Evolutionary conservation across 2,888 invertebrate genomes (phyloP), one percentile per base, ranked within the genome.

Genomic region (Yponomeuta evonymella): DNA sequence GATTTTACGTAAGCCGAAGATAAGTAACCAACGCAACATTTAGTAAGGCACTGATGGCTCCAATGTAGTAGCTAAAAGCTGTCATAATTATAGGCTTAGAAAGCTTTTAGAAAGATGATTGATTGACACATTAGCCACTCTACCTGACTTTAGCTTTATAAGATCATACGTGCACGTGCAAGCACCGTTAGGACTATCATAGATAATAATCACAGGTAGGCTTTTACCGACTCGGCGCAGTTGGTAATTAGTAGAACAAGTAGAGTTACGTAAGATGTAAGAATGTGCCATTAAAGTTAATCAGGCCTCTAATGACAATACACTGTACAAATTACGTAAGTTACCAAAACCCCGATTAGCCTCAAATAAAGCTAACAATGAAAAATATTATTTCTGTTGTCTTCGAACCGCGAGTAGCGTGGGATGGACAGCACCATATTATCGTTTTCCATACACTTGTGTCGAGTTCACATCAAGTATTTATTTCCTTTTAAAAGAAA

Each of bases 211-310:
- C 15, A 15, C 51, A 58, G 15, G 51, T 15, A 58, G 51, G 51
- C 51, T 58, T 58, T 30, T 64, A 64, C 2, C 6, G 23, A 64
- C 23, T 10, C 71, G 70, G 48, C 71, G 64, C 11, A 70, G 63
- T 48, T 67, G 64, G 70, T 72, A 67, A 67, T 67, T 67, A 67
- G 67, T n/a, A 23, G 67, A 67, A n/a, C 43, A 67, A 67, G 36
- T 43, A 67, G 23, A 9, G 43, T 67, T 67, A 67, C 67, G 67
- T 48, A n/a, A 67, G 48, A 23, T 67, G 48, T n/a, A 67, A 67
- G 67, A 65, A 65, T 67, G 67, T 15, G 67, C 23, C 48, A 67
- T 67, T 67, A 67, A 23, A 23, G 36, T 2, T 48, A 67, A 48
- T 43, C 36, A 67, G 67, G 67, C 67, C 65, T 23, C 33, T 65